phyloP scores from a whole-genome alignment of 2,113 vertebrate species.

The Myrmecobius fasciatus region DNA sequence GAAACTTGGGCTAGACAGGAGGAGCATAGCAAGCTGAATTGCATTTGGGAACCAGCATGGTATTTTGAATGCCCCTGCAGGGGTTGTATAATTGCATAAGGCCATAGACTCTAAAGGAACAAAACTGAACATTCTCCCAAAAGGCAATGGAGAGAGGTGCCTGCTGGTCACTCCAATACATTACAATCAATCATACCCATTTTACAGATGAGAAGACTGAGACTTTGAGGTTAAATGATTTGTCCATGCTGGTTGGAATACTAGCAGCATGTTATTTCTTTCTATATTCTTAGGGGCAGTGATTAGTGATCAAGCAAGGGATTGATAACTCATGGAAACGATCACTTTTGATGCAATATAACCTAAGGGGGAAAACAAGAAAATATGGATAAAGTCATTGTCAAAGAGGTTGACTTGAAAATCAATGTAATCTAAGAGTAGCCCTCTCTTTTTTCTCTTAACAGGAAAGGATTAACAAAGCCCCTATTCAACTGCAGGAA shows the following conservation, averaged over 20 bases:
- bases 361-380: not conserved
- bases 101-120: not conserved
- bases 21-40: not conserved
- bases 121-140: not conserved
- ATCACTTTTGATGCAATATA: not conserved
- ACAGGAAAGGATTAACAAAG: not conserved
- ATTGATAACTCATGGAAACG: not conserved
- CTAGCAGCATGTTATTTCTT: not conserved
- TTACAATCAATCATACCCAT: not conserved
- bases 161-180: not conserved
- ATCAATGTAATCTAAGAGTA: not conserved
- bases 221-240: not conserved
- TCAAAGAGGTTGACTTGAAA: not conserved
- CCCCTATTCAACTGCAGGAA: not conserved
- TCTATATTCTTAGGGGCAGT: not conserved
- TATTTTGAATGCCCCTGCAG: not conserved
- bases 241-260: not conserved
- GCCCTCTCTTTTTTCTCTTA: not conserved
- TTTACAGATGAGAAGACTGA: not conserved
- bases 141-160: not conserved
- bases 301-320: not conserved
- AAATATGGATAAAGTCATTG: not conserved
- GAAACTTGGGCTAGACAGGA: not conserved
- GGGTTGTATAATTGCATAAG: not conserved
- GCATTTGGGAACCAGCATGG: not conserved